Evolutionary conservation across 37 sponge, comb jelly and placozoan genomes (phyloP), one percentile per base, ranked within the genome.

Genomic region (Petrosia ficiformis): DNA sequence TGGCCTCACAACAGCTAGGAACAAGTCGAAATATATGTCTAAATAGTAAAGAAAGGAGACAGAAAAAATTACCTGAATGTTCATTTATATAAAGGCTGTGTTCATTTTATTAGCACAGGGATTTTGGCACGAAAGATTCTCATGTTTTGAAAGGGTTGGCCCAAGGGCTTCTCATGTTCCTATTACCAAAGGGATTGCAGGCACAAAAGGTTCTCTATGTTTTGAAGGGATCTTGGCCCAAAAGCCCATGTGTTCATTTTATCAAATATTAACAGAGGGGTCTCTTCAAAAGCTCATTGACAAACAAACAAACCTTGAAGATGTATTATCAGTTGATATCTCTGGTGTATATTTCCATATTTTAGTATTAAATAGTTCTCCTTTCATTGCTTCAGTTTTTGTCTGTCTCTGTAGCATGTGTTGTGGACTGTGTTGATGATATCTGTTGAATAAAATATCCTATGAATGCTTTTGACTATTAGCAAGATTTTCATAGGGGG

Each of bases 371-470:
- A 61, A 61, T 11, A 61, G 26, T 11, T 61, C 63, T n/a, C 63
- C 63, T 6, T 61, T 61, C 5, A 11, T 5, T 22, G 26, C 11
- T 6, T 8, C 14, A 22, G 63, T 6, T 5, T 5, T 24, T 5
- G 11, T 29, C 63, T 61, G 63, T n/a, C 5, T 11, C 28, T 61
- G 63, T n/a, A 61, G 63, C 63, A 61, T 61, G 63, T 61, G 63
- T 11, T 29, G 14, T 26, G 63, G 63, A 22, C 26, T 11, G 28
- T 61, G 26, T 5, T n/a, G 28, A 29, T 61, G n/a, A n/a, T 61
- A 48, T 14, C 54, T 48, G 54, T 19, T 14, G 14, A 48, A 48
- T 8, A 14, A 48, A 48, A n/a, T n/a, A n/a, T n/a, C n/a, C n/a
- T n/a, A n/a, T n/a, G n/a, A n/a, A n/a, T n/a, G n/a, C n/a, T n/a